Base-by-base conservation (phyloP, 2,113 vertebrate species). In the Lethenteron camtschaticum region DNA sequence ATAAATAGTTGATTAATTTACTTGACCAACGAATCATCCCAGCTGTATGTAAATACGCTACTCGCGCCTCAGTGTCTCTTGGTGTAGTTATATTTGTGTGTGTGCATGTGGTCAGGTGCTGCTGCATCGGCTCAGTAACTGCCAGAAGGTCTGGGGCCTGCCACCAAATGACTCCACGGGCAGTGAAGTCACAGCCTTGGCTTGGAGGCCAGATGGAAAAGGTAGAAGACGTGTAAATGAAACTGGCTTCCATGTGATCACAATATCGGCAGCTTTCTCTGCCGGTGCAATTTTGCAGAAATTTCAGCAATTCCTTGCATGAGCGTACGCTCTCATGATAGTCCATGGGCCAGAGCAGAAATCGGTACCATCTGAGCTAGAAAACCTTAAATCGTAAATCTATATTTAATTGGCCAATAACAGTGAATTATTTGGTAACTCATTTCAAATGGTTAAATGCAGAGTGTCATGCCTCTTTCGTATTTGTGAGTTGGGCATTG, bases 121-220 rank as follows among this genome's bases (percentile, higher is more conserved):
- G 56, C 84, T 99, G 55, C 94, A 99, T 78, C 87, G 94, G 2
- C 83, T 96, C 71, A 86, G 87, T 66, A 90, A 87, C 77, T 95
- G 96, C 73, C 91, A 96, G 57, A 84, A 92, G 24, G 90, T 99
- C 16, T 99, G 94, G 94, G 92, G 86, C 77, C 82, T 96, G 73
- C 83, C 87, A 16, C 89, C 90, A 56, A 92, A 85, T 75, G 92
- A 96, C 79, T 87, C 81, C 69, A 96, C 89, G 2, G 94, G 94
- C 16, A 95, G 87, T 78, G 87, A 96, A 78, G 94, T 99, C 71
- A 89, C 90, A 1, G 84, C 86, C 4, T 79, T 99, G 12, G 87
- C 89, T 12, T 99, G 94, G 94, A 85, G 94, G 81, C 94, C 94
- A 63, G 94, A 99, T 81, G 89, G 92, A 76, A 99, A 99, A 86